Conservation (phyloP, 2,888 invertebrate species). For the Drosophila koepferae region DNA sequence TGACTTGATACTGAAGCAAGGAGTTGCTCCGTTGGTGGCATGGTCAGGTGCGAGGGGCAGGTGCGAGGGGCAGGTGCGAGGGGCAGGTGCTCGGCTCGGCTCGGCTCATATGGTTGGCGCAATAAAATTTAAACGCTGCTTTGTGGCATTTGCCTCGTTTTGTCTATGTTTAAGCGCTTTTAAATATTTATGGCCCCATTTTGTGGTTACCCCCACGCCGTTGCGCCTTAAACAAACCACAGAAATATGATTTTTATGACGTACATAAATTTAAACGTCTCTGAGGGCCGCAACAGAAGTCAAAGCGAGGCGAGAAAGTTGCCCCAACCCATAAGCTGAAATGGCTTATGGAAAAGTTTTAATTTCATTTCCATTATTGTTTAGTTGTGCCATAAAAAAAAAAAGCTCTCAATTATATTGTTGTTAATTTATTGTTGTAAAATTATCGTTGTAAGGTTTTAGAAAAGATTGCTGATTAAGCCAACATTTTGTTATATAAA, state of each 20-base stretch:
- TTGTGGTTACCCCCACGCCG: constrained; percentile 41
- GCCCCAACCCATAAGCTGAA: constrained; percentile 4
- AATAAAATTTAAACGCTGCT: constrained; percentile 76
- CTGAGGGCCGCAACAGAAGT: constrained; percentile 2
- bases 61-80: not conserved
- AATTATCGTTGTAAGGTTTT: not conserved
- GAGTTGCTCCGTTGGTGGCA: constrained; percentile 3
- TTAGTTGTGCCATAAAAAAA: not conserved
- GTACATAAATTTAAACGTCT: constrained; percentile 73
- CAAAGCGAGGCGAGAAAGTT: constrained; percentile 12
- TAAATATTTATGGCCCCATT: constrained; percentile 77
- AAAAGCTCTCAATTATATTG: not conserved
- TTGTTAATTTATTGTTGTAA: not conserved
- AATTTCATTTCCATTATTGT: constrained; percentile 4
- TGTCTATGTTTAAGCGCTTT: constrained; percentile 67
- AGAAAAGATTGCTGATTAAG: no score
- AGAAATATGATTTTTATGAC: constrained; percentile 75
- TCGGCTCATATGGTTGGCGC: constrained; percentile 30
- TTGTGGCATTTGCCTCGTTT: constrained; percentile 45
- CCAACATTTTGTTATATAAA: not conserved
- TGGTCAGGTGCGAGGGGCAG: not conserved
- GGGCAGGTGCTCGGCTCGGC: constrained; percentile 5
- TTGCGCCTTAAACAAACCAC: constrained; percentile 29
- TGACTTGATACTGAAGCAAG: constrained; percentile 32
- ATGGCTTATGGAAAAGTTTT: constrained; percentile 5